Base-by-base conservation (phyloP, 2,113 vertebrate genomes). In the Tretioscincus oriximinensis region DNA sequence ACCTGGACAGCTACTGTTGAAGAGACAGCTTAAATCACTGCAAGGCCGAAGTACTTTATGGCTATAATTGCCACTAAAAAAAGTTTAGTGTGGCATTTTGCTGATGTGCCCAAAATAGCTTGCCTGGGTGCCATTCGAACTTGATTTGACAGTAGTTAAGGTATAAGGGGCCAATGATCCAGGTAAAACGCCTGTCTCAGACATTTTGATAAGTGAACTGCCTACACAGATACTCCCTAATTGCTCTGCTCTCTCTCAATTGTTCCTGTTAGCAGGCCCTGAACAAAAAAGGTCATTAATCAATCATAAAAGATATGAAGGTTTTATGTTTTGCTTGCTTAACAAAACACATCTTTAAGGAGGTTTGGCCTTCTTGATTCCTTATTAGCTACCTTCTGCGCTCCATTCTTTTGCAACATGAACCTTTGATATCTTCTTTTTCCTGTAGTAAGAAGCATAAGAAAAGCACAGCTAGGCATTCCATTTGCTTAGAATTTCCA, bases 1-100 rank as follows among this genome's bases (percentile, higher is more conserved):
- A 76, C 60, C 78, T 81, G 47, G 86, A 88, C 87, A 79, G 87
- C 83, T 85, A 78, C 84, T 83, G 0, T 9, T 2, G 70, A 76
- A 87, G 81, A 87, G 28, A 90, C 76, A 67, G 79, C 67, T 85
- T 82, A 61, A 86, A 90, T 76, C 78, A 77, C 84, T 72, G 45
- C 3, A 64, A 83, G 88, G 89, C 82, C 87, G 75, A 54, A 82
- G 41, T 85, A 88, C 76, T 86, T 83, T 84, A 82, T 20, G n/a
- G 85, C 87, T 90, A 24, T 93, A 94, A 95, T 91, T 94, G 90
- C 92, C 86, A 82, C 88, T 92, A 80, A 92, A 58, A 58, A 58
- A 93, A 92, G 93, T 92, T 95, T 93, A 92, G 12, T 0, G 86
- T 93, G 94, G 89, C 90, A 93, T 95, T 95, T 94, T 90, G 87